Percentiles rank a stretch among this genome's conserved stretches.
These are phyloP conservation scores for Fulmarus glacialis DNA, from an alignment of 2,113 vertebrate species.

Conservation along the genomic window DNA sequence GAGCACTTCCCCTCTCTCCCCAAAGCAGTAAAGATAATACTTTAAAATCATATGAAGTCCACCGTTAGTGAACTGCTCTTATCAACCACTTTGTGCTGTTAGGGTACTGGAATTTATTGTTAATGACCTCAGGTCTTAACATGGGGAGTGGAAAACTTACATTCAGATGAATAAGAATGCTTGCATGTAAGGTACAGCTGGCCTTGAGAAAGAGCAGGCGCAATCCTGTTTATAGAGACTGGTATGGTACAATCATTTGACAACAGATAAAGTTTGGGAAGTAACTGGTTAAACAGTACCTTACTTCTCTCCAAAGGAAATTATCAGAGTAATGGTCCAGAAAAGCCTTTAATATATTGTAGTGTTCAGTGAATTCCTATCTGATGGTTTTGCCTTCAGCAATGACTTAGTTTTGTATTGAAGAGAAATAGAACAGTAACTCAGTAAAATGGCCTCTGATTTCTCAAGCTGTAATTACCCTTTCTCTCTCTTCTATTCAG, in stretches of 20 bases:
- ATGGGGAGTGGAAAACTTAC: not conserved
- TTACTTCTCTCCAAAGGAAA: not conserved
- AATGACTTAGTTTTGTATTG: not conserved
- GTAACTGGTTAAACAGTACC: not conserved
- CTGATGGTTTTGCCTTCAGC: not conserved
- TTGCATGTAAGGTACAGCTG: not conserved
- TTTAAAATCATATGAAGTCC: not conserved
- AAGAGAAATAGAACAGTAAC: not conserved
- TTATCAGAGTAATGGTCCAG: not conserved
- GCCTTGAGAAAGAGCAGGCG: not conserved
- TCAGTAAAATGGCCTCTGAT: not conserved
- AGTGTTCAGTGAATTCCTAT: not conserved
- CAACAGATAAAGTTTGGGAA: not conserved
- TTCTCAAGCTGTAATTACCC: not conserved
- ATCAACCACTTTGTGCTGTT: not conserved
- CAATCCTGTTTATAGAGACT: not conserved
- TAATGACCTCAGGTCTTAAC: not conserved
- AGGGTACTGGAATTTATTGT: not conserved
- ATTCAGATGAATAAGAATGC: not conserved
- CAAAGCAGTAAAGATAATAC: not conserved
- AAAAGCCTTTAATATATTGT: not conserved
- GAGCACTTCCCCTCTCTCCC: not conserved
- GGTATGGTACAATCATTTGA: not conserved
- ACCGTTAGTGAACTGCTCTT: not conserved
- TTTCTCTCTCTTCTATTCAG: constrained; percentile 71